These are phyloP conservation scores for Remorina albescens DNA, from an alignment of 2,797 vertebrate species.

Conservation along the genomic window DNA sequence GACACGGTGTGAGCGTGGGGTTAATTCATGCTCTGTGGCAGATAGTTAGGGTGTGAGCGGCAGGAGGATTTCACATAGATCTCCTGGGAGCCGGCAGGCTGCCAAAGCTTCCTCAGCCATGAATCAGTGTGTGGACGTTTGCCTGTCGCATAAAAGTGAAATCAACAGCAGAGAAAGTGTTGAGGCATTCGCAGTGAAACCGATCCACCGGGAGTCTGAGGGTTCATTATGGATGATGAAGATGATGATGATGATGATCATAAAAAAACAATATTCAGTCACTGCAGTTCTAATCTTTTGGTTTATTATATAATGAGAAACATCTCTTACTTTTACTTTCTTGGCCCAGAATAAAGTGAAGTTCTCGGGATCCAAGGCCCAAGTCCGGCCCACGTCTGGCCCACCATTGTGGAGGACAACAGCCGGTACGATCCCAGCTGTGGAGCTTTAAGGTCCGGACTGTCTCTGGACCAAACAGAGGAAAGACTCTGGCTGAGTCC, in stretches of 20 bases:
- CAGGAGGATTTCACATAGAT: slow-evolving; percentile 32
- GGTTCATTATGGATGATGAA: slow-evolving; percentile 14
- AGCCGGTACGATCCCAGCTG: too few relatives aligned
- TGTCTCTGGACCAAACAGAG: too few relatives aligned
- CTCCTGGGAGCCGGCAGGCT: slow-evolving; percentile 3
- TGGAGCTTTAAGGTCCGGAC: too few relatives aligned
- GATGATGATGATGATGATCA: slow-evolving; percentile 1
- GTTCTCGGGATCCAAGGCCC: too few relatives aligned
- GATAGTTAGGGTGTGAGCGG: slow-evolving; percentile 32
- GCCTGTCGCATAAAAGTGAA: neutral
- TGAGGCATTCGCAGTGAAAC: neutral
- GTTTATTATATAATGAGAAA: too few relatives aligned
- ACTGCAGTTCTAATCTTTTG: too few relatives aligned
- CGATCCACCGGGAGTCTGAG: neutral
- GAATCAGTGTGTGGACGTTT: neutral
- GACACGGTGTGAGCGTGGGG: slow-evolving; percentile 5
- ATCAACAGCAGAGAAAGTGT: slow-evolving; percentile 11
- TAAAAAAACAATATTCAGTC: too few relatives aligned
- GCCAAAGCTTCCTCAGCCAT: slow-evolving; percentile 3
- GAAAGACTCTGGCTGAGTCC: too few relatives aligned
- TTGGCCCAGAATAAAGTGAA: too few relatives aligned
- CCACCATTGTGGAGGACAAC: too few relatives aligned
- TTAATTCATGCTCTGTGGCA: slow-evolving; percentile 26
- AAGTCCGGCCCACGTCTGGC: too few relatives aligned
- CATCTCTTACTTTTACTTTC: too few relatives aligned